These are phyloP conservation scores for Conomelus anceps DNA, from an alignment of 2,888 invertebrate genomes.

Conservation along the genomic window DNA sequence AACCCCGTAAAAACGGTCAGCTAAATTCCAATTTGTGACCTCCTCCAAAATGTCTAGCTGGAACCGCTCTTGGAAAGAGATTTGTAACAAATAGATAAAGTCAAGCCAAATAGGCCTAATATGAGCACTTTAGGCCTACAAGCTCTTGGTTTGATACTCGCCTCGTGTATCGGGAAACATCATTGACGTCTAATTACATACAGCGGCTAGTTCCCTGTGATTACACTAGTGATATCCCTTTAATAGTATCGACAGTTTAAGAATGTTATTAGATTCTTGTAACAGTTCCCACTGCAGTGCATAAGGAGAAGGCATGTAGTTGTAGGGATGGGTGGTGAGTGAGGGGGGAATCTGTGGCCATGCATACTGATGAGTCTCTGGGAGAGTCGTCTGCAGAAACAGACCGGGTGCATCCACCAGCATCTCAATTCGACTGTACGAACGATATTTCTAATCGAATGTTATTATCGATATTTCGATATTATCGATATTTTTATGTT, in stretches of 20 bases:
- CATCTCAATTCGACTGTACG: not conserved
- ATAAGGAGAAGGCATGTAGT: too few species aligned
- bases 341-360: not conserved
- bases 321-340: not conserved
- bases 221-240: slow-evolving; percentile 6
- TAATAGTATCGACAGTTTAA: slow-evolving; percentile 13
- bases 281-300: slow-evolving; percentile 1
- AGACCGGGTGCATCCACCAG: not conserved
- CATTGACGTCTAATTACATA: not conserved
- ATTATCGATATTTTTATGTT: too few species aligned
- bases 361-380: not conserved
- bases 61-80: not conserved
- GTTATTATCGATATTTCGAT: too few species aligned
- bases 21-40: too few species aligned
- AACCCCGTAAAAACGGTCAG: too few species aligned
- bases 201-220: slow-evolving; percentile 10
- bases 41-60: too few species aligned
- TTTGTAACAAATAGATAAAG: not conserved
- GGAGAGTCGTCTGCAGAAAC: not conserved
- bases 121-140: too few species aligned
- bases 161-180: not conserved
- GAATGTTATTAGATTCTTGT: slow-evolving; percentile 12
- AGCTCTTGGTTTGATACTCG: not conserved
- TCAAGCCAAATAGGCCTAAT: not conserved
- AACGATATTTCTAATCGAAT: not conserved